These are phyloP conservation scores for Agrochola lota DNA, from an alignment of 2,888 invertebrate species.

Conservation along the genomic window DNA sequence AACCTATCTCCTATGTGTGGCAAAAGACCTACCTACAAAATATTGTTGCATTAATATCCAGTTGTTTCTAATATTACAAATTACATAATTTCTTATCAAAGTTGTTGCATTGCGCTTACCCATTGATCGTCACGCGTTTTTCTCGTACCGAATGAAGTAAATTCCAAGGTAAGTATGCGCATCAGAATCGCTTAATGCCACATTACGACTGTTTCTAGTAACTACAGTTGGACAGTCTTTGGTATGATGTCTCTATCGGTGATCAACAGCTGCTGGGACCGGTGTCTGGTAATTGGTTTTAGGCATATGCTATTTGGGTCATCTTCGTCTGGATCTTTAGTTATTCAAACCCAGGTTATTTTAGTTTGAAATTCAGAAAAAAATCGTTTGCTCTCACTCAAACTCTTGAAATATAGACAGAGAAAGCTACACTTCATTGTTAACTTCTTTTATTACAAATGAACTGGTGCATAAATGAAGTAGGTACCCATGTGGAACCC, in stretches of 20 bases:
- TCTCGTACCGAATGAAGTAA: conserved; percentile 25
- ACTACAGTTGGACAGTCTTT: not conserved
- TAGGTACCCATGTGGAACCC: not conserved
- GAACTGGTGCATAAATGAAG: not conserved
- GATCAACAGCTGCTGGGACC: not conserved
- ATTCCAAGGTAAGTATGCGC: conserved; percentile 21
- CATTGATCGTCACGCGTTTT: conserved; percentile 41
- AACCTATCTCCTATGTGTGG: not conserved
- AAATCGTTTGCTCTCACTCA: not conserved
- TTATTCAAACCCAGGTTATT: not conserved
- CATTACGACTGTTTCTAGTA: not conserved
- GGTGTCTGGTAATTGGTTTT: not conserved
- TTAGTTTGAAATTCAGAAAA: too few relatives aligned
- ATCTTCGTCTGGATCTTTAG: not conserved
- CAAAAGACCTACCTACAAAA: not conserved
- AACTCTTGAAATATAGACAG: too few relatives aligned
- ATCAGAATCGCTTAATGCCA: conserved; percentile 9
- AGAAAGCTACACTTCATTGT: not conserved
- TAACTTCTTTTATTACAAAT: not conserved
- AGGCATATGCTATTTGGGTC: not conserved
- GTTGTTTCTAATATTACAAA: not conserved
- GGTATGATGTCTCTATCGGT: not conserved
- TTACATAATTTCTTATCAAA: conserved; percentile 4
- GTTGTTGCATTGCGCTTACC: not conserved
- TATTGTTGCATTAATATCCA: not conserved